phyloP scores from a whole-genome alignment of 2,888 invertebrate genomes.

The Netelia fuscicornis region DNA sequence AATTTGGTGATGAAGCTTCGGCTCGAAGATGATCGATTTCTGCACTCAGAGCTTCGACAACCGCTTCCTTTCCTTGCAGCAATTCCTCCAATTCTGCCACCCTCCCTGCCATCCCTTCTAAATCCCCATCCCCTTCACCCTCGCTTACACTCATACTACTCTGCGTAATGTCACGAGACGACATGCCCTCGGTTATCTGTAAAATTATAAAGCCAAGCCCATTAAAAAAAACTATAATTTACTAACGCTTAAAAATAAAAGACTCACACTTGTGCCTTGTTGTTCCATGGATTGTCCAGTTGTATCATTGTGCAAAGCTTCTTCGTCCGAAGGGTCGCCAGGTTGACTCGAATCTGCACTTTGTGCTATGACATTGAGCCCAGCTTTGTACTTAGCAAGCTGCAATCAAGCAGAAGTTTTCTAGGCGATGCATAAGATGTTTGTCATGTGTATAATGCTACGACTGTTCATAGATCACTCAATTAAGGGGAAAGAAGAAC shows the following conservation, averaged over 20 bases:
- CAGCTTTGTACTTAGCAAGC: slow-evolving; percentile 78
- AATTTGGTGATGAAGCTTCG: slow-evolving; percentile 85
- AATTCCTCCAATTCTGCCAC: slow-evolving; percentile 85
- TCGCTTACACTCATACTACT: slow-evolving; percentile 83
- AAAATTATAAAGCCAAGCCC: not conserved
- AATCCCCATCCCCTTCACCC: slow-evolving; percentile 82
- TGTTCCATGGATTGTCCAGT: slow-evolving; percentile 73
- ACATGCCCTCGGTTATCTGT: slow-evolving; percentile 77
- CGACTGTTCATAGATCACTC: not conserved
- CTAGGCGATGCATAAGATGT: no score
- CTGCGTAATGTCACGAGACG: slow-evolving; percentile 80
- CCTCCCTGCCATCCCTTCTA: slow-evolving; percentile 81
- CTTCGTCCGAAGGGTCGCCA: slow-evolving; percentile 78
- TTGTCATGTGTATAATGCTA: no score
- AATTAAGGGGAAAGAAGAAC: not conserved
- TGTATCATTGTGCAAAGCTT: slow-evolving; percentile 76
- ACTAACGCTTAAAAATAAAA: slow-evolving; percentile 25
- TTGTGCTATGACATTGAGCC: slow-evolving; percentile 69
- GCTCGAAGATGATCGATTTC: slow-evolving; percentile 85
- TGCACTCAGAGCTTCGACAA: slow-evolving; percentile 84
- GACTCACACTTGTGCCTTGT: slow-evolving; percentile 76
- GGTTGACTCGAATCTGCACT: slow-evolving; percentile 64
- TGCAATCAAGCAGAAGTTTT: slow-evolving; percentile 57
- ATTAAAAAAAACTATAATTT: slow-evolving; percentile 33
- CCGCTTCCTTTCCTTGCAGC: slow-evolving; percentile 85